Conservation (phyloP, 2,888 invertebrate species). For the Deilephila porcellus region DNA sequence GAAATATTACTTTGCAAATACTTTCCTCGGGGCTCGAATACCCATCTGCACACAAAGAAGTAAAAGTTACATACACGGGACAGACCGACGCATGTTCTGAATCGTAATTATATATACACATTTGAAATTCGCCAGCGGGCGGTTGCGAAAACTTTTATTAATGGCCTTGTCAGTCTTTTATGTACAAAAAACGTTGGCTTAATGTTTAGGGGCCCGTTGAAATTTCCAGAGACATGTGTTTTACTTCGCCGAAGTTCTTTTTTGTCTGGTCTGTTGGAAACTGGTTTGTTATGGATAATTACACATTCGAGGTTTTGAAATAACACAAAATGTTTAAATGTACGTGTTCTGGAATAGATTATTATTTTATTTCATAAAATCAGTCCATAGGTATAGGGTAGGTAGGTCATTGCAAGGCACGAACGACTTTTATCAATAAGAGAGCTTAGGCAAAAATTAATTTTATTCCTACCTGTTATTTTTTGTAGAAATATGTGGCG, state of each 20-base stretch:
- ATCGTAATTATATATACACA: constrained; percentile 67
- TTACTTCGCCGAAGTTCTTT: constrained; percentile 17
- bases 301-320: constrained; percentile 1
- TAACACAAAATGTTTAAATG: background rate
- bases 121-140: constrained; percentile 55
- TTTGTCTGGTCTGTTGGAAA: background rate
- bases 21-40: background rate
- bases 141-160: constrained; percentile 57
- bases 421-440: background rate
- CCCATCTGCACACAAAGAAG: constrained; percentile 14
- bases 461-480: too few relatives aligned
- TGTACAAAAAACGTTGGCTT: constrained; percentile 34
- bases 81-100: constrained; percentile 57
- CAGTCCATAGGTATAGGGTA: background rate
- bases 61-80: constrained; percentile 33
- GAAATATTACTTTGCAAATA: background rate
- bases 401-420: background rate
- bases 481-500: too few relatives aligned
- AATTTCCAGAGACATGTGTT: constrained; percentile 21
- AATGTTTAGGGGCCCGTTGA: constrained; percentile 17
- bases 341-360: too few relatives aligned
- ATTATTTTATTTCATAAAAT: too few relatives aligned
- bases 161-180: constrained; percentile 52
- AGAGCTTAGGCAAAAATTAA: background rate
- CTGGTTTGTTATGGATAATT: background rate